Evolutionary conservation across 1,140 invertebrate genomes (phyloP).

Genomic region (Ceratina japonica): DNA sequence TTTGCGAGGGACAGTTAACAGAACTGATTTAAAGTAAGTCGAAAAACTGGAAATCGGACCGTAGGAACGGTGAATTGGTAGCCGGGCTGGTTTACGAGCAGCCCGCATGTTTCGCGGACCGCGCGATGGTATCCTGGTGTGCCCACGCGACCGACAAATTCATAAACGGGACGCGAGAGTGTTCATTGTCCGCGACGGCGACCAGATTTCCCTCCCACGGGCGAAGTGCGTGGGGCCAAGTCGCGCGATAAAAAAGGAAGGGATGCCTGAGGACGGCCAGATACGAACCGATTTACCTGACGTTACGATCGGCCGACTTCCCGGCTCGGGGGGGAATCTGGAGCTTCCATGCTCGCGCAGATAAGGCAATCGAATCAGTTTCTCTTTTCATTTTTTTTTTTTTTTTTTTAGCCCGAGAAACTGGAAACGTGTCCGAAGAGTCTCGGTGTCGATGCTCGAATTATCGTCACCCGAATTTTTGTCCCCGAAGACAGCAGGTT

Average conservation of each 20-base stretch:
- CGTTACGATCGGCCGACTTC: conserved; percentile 38
- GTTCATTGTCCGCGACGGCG: conserved; percentile 45
- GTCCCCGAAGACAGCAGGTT: not conserved
- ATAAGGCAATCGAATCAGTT: conserved; percentile 27
- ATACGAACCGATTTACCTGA: conserved; percentile 34
- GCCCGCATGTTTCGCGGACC: conserved; percentile 47
- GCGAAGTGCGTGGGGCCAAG: conserved; percentile 50
- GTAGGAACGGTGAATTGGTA: conserved; percentile 23
- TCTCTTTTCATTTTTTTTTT: not conserved
- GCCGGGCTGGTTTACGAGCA: conserved; percentile 21
- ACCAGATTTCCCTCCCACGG: conserved; percentile 64
- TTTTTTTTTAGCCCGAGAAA: not conserved
- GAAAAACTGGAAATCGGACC: not conserved
- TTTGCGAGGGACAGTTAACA: too few species aligned
- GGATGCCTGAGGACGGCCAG: conserved; percentile 36
- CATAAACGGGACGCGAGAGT: conserved; percentile 54
- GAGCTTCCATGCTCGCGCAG: conserved; percentile 44
- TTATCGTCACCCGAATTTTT: not conserved
- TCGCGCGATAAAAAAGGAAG: conserved; percentile 52
- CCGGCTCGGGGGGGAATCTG: conserved; percentile 22
- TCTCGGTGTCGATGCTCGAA: conserved; percentile 27
- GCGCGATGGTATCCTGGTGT: not conserved
- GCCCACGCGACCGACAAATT: conserved; percentile 60
- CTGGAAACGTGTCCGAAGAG: not conserved
- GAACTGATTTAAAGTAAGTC: not conserved